Conservation (phyloP, 2,113 vertebrate genomes). For the Gavia stellata region DNA sequence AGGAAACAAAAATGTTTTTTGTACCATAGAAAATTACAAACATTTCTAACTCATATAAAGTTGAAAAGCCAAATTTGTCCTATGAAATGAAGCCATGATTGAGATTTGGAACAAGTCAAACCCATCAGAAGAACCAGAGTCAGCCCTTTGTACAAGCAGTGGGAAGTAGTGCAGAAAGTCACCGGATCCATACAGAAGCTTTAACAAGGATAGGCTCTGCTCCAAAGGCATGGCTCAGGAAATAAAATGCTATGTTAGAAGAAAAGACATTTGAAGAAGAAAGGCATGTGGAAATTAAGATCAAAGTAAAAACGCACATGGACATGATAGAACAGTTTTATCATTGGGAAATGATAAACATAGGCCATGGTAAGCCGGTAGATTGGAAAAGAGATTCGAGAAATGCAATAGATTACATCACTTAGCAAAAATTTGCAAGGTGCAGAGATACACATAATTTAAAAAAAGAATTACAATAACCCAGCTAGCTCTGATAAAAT, state of each 20-base stretch:
- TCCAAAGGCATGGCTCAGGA: background rate
- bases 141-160: background rate
- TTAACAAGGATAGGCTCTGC: background rate
- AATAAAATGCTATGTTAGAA: background rate
- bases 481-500: background rate
- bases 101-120: background rate
- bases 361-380: background rate
- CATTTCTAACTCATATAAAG: background rate
- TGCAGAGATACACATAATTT: background rate
- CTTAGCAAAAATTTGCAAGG: background rate
- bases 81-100: background rate
- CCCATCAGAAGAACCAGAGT: background rate
- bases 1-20: background rate
- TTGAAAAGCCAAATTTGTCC: background rate
- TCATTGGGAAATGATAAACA: background rate
- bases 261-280: background rate
- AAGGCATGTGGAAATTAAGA: background rate
- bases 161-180: background rate
- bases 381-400: background rate
- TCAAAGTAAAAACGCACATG: background rate
- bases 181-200: background rate
- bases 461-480: background rate
- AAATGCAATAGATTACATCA: background rate
- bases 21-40: background rate
- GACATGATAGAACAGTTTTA: background rate